Conservation (phyloP, 1,140 invertebrate species). For the Triops cancriformis region DNA sequence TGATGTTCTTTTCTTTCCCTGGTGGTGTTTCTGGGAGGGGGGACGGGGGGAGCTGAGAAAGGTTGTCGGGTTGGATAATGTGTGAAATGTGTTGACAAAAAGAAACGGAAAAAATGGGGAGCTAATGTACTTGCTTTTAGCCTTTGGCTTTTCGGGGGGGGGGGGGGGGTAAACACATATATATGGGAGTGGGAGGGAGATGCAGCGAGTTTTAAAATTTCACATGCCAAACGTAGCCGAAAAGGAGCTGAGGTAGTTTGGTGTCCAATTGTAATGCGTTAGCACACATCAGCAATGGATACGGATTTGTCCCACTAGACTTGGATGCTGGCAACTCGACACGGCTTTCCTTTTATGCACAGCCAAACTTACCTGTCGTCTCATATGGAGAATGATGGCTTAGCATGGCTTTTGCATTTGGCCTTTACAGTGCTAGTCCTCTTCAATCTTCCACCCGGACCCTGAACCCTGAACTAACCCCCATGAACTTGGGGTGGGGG, state of each 20-base stretch:
- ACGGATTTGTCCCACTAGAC: constrained; percentile 12
- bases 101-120: neutral
- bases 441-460: neutral
- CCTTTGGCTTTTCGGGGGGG: neutral
- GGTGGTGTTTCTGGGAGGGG: neutral
- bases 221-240: neutral
- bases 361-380: constrained; percentile 9
- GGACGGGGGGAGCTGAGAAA: neutral
- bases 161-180: neutral
- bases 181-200: neutral
- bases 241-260: neutral
- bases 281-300: constrained; percentile 3
- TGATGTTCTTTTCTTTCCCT: too few relatives aligned
- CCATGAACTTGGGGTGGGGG: too few relatives aligned
- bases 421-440: neutral
- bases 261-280: neutral
- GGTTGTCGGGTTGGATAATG: neutral
- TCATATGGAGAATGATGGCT: constrained; percentile 10
- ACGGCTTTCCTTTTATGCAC: constrained; percentile 5
- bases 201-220: neutral
- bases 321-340: neutral
- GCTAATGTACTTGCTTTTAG: constrained; percentile 11
- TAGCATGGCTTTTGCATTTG: constrained; percentile 13
- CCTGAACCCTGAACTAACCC: neutral
- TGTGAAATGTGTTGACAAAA: neutral